Base-by-base conservation (phyloP, 2,113 vertebrate species). In the Periophthalmodon schlosseri region DNA sequence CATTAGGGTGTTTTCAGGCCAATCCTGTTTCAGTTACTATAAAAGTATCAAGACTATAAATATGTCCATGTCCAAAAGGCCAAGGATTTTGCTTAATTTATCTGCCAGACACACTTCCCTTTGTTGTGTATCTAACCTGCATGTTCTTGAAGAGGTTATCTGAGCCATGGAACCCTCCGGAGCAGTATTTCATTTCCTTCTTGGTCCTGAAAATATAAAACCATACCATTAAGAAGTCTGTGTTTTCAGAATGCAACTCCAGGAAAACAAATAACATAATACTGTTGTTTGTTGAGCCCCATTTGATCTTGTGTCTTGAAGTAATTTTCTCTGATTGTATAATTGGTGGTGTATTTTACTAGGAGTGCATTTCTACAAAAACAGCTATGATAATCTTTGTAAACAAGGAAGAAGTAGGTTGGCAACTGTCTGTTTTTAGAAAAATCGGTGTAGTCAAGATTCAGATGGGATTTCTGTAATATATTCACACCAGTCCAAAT, bases 121-220 rank as follows among this genome's bases (percentile, higher is more conserved):
- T 20, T 11, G 18, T 64, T 71, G 28, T 58, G 70, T 68, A 33
- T 64, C 95, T 90, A 90, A 98, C 98, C 96, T 96, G 93, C 98
- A 99, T 99, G 90, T 95, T 98, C 89, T 88, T 92, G 88, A 97
- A 97, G 63, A 95, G 69, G 0, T 98, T 99, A 90, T 99, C 89
- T 33, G 96, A 99, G 67, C 98, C 98, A 34, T 99, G 98, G 87
- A 94, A 95, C 50, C 98, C 97, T 4, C 95, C 94, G 0, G 23
- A 79, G 81, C 96, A 97, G 73, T 2, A 91, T 14, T 87, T 94
- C 5, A 93, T 2, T 28, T 91, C 94, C 3, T 0, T 0, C 1
- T 0, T 0, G 0, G 75, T 75, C 39, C 97, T 93, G 89, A 74
- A 24, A 68, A 14, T 34, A 47, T 65, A 36, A 4, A 23, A 74